phyloP scores from a whole-genome alignment of 2,113 vertebrate species.

The Mugil cephalus region DNA sequence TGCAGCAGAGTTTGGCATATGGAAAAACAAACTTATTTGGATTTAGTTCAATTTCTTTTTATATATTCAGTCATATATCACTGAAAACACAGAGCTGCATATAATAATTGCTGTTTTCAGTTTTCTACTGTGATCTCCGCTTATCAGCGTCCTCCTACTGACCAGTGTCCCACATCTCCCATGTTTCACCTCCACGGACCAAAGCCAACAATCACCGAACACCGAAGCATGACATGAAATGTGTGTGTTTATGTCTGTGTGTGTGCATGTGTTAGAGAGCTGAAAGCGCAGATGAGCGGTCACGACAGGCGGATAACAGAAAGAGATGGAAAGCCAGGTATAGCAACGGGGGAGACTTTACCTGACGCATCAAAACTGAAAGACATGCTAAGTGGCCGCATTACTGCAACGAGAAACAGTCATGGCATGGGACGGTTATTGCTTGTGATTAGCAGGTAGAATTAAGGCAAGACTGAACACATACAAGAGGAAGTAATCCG shows the following conservation, averaged over 20 bases:
- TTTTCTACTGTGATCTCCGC: no score
- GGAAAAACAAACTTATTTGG: no score
- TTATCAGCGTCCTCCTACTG: constrained; percentile 39
- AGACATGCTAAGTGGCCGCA: constrained; percentile 97
- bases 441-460: constrained; percentile 32
- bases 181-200: constrained; percentile 44
- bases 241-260: constrained; percentile 25
- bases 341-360: constrained; percentile 85
- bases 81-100: no score
- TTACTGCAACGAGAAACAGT: constrained; percentile 92
- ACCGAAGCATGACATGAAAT: constrained; percentile 68
- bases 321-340: constrained; percentile 79
- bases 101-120: no score
- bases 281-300: constrained; percentile 63
- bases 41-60: no score
- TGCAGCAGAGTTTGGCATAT: no score
- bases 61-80: no score
- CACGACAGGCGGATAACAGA: constrained; percentile 75
- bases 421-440: constrained; percentile 68
- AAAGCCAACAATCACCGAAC: constrained; percentile 55
- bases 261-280: constrained; percentile 10
- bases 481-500: constrained; percentile 18
- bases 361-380: constrained; percentile 99
- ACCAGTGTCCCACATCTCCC: constrained; percentile 59
- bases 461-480: constrained; percentile 36